A percentile compares a stretch with the other conserved stretches of the same genome.
Conservation (phyloP, 1,140 invertebrate genomes). For the Penaeus vannamei region DNA sequence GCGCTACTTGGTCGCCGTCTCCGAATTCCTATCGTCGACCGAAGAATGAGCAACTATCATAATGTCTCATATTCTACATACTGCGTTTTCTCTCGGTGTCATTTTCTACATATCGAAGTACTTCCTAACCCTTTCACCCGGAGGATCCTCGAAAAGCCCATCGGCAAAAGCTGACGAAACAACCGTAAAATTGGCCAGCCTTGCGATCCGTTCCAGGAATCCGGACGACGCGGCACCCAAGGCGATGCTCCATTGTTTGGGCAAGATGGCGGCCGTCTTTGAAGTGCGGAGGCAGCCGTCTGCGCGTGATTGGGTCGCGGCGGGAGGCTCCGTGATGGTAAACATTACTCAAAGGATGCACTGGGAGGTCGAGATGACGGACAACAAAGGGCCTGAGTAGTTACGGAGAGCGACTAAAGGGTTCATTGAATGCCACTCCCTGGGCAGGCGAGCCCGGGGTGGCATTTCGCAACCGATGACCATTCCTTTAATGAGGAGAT, state of each 20-base stretch:
- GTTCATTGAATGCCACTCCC: no score
- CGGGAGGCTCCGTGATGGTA: constrained; percentile 40
- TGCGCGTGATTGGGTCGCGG: constrained; percentile 41
- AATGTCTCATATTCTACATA: no score
- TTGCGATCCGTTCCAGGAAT: neutral
- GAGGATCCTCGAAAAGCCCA: no score
- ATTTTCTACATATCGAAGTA: no score
- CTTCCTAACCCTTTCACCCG: no score
- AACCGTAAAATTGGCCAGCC: neutral
- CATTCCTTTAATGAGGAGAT: no score
- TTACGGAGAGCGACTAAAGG: no score
- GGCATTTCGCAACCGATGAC: no score
- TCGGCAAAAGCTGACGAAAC: neutral
- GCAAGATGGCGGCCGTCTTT: constrained; percentile 46
- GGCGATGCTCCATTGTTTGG: constrained; percentile 45
- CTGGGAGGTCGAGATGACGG: constrained; percentile 10
- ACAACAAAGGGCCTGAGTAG: neutral
- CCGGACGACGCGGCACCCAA: constrained; percentile 5
- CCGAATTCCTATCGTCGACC: neutral
- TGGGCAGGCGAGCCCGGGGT: no score
- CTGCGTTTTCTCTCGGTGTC: no score
- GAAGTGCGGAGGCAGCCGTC: constrained; percentile 20
- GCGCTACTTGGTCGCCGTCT: neutral
- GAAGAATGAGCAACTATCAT: no score
- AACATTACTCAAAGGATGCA: constrained; percentile 42